These are phyloP conservation scores for Atlantisia rogersi DNA, from an alignment of 2,113 vertebrate species.

Conservation along the genomic window DNA sequence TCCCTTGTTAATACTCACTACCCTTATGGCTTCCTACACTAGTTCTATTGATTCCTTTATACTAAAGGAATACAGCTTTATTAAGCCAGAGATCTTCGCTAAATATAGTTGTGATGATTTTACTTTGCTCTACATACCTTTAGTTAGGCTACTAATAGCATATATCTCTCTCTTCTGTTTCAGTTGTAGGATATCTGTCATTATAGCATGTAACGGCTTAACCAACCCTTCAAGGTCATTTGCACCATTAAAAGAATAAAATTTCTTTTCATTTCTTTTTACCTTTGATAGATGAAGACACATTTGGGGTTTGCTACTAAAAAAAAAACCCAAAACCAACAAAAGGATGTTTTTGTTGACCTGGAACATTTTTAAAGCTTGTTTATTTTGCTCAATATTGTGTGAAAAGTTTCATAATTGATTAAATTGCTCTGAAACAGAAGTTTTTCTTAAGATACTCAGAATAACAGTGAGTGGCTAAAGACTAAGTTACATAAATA, in stretches of 20 bases:
- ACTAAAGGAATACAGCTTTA: background rate
- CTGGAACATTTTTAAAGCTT: background rate
- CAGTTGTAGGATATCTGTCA: background rate
- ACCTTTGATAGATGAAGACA: background rate
- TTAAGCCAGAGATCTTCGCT: background rate
- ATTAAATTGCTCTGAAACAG: background rate
- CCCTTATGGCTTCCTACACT: background rate
- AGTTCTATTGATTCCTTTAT: background rate
- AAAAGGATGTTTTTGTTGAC: background rate
- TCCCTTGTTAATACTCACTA: background rate
- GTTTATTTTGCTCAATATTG: background rate
- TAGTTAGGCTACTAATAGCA: background rate
- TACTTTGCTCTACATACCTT: background rate
- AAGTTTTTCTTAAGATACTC: background rate
- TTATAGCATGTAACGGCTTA: background rate
- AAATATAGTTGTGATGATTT: background rate
- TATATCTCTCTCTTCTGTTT: background rate
- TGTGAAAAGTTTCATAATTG: background rate
- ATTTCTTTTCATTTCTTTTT: background rate
- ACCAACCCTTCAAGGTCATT: background rate
- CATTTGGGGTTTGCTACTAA: background rate
- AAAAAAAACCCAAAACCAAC: too few relatives aligned
- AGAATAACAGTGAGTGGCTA: background rate
- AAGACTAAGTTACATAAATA: background rate
- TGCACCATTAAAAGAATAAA: background rate